phyloP scores from a whole-genome alignment of 2,113 vertebrate species.

The Columba janthina region DNA sequence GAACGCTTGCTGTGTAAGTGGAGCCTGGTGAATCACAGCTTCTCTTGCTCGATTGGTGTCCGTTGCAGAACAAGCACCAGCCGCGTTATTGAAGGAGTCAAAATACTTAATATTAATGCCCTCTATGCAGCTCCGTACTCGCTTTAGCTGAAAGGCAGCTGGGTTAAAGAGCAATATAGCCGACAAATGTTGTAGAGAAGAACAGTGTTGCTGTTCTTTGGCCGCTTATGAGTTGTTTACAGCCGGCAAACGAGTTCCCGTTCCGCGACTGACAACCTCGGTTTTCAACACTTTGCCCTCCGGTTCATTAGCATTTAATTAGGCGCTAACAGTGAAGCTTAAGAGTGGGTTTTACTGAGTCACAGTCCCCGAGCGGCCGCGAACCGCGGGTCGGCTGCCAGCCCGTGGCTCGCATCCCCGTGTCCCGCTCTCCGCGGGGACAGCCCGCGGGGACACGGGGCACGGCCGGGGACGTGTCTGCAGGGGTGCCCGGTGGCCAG shows the following conservation, averaged over 20 bases:
- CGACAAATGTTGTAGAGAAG: background rate
- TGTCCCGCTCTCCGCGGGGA: too few species aligned
- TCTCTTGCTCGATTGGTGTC: background rate
- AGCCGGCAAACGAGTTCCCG: background rate
- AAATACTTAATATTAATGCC: background rate
- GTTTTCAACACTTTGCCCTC: background rate
- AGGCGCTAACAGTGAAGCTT: fast-evolving
- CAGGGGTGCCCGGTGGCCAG: background rate
- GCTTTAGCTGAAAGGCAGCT: background rate
- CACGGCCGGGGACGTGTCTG: fast-evolving
- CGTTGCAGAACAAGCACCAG: background rate
- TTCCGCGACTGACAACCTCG: background rate
- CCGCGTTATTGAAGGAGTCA: background rate
- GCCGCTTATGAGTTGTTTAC: background rate
- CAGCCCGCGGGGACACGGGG: background rate
- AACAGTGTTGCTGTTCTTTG: background rate
- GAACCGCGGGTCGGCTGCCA: background rate
- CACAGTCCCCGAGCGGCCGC: background rate
- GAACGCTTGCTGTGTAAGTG: background rate
- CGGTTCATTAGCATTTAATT: background rate
- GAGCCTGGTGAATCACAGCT: background rate
- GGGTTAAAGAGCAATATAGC: fast-evolving
- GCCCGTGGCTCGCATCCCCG: background rate
- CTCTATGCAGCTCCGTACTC: background rate
- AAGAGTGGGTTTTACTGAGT: background rate